Conservation (phyloP, 2,888 invertebrate species). For the Apotomis turbidana region DNA sequence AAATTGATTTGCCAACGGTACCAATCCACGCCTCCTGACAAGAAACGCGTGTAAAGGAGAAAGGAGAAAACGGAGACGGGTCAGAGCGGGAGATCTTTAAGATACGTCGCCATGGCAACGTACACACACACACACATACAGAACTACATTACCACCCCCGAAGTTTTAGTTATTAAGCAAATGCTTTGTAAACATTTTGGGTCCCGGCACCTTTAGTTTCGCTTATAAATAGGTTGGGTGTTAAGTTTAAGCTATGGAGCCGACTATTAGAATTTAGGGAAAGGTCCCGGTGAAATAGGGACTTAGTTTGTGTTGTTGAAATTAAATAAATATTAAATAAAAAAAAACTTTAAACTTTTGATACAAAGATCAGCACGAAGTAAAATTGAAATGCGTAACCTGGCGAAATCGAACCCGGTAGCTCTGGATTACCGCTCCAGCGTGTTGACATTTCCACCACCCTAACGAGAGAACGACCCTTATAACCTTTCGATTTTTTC, state of each 20-base stretch:
- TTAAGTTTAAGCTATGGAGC: conserved; percentile 73
- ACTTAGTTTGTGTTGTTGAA: no score
- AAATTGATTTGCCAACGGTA: conserved; percentile 61
- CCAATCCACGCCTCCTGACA: conserved; percentile 77
- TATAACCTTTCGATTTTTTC: no score
- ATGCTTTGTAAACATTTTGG: conserved; percentile 83
- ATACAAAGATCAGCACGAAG: no score
- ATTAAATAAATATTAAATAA: no score
- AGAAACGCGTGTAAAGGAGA: conserved; percentile 83
- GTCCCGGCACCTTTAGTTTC: conserved; percentile 75
- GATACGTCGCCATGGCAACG: conserved; percentile 81
- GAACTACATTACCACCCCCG: conserved; percentile 76
- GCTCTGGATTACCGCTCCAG: no score
- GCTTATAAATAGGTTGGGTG: conserved; percentile 75
- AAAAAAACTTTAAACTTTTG: no score
- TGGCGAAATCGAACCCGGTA: no score
- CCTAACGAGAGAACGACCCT: no score
- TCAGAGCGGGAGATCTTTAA: conserved; percentile 81
- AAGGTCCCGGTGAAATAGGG: not conserved
- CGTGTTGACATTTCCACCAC: no score
- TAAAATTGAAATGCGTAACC: no score
- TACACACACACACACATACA: conserved; percentile 60
- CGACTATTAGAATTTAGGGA: conserved; percentile 25
- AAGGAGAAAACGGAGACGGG: conserved; percentile 82
- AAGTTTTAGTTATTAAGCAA: conserved; percentile 84